These are phyloP conservation scores for Bolborhynchus lineola DNA, from an alignment of 2,113 vertebrate species.

Conservation along the genomic window DNA sequence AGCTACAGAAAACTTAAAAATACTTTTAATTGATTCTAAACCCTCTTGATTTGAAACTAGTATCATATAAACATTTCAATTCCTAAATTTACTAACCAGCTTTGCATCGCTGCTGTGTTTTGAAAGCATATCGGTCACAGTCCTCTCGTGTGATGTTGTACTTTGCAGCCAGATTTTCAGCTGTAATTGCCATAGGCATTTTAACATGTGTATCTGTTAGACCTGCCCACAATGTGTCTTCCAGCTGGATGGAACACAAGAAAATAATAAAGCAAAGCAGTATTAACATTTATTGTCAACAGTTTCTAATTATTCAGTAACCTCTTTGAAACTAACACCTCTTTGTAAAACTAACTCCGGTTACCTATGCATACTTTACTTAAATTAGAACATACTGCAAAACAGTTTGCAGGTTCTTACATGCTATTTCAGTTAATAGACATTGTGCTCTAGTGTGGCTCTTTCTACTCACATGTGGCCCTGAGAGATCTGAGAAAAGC, in stretches of 20 bases:
- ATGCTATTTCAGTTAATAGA: not conserved
- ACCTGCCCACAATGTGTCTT: slow-evolving; percentile 88
- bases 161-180: slow-evolving; percentile 93
- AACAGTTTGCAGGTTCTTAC: not conserved
- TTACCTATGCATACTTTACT: not conserved
- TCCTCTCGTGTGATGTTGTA: slow-evolving; percentile 84
- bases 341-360: not conserved
- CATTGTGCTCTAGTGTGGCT: accelerated
- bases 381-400: not conserved
- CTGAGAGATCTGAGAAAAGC: not conserved
- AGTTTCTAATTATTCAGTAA: not conserved
- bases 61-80: accelerated
- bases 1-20: not conserved
- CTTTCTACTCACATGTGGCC: not conserved
- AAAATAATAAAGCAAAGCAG: not conserved
- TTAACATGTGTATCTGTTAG: slow-evolving; percentile 88
- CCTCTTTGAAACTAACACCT: not conserved
- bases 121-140: slow-evolving; percentile 85
- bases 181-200: slow-evolving; percentile 89
- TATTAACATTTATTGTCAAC: not conserved
- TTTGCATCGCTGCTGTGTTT: slow-evolving; percentile 93
- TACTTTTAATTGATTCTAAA: not conserved
- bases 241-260: slow-evolving; percentile 75
- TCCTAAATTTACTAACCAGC: slow-evolving; percentile 74
- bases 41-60: not conserved